phyloP scores from a whole-genome alignment of 2,113 vertebrate genomes.

The Hiodon tergisus region DNA sequence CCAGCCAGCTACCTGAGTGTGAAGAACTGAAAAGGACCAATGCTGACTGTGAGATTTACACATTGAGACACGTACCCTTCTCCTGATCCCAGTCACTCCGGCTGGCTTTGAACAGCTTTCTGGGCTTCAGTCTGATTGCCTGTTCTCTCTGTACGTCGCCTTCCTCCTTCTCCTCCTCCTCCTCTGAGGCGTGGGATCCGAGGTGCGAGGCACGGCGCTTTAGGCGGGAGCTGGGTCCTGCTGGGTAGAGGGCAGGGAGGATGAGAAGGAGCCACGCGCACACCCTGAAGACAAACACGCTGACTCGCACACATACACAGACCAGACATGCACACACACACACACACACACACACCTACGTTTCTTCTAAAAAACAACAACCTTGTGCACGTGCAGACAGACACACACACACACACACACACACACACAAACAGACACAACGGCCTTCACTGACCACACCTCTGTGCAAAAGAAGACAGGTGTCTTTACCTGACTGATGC shows the following conservation, averaged over 20 bases:
- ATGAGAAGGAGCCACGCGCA: background rate
- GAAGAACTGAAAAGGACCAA: too few species aligned
- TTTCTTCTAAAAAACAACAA: too few species aligned
- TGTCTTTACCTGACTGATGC: constrained; percentile 51
- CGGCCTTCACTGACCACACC: background rate
- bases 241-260: background rate
- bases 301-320: background rate
- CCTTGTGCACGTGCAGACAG: too few species aligned
- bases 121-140: constrained; percentile 54
- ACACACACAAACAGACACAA: too few species aligned
- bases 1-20: too few species aligned
- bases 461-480: background rate
- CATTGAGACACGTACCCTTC: constrained; percentile 13
- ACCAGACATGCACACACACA: background rate
- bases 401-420: too few species aligned
- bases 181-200: constrained; percentile 32
- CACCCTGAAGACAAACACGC: background rate
- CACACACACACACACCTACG: too few species aligned
- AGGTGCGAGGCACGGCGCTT: constrained; percentile 36
- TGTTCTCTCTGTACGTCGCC: constrained; percentile 18
- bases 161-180: constrained; percentile 42
- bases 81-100: constrained; percentile 20
- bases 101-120: constrained; percentile 58
- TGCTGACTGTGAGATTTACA: background rate
- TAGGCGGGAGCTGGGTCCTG: constrained; percentile 42